Evolutionary conservation across 2,888 invertebrate species (phyloP).

Genomic region (Mycalesis mineus): DNA sequence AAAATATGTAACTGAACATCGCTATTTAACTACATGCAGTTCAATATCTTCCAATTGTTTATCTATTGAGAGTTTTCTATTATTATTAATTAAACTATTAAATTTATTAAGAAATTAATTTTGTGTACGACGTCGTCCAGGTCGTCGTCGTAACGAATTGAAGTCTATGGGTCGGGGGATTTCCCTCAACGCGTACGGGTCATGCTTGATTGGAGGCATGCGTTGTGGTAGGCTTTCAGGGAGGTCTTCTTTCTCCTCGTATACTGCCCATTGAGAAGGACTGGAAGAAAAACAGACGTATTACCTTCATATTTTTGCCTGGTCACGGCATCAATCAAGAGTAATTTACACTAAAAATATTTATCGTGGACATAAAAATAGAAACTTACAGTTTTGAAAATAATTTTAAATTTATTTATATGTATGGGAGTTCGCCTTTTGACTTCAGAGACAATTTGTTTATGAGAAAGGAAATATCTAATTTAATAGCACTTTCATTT

Average conservation of each 20-base stretch:
- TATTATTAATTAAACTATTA: background rate
- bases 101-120: background rate
- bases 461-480: no score
- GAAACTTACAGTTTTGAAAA: no score
- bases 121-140: conserved; percentile 23
- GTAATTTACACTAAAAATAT: no score
- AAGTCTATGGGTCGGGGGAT: conserved; percentile 64
- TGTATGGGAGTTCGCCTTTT: no score
- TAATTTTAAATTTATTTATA: no score
- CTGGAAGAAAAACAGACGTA: conserved; percentile 46
- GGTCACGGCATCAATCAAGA: no score
- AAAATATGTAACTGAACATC: background rate
- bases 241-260: conserved; percentile 61
- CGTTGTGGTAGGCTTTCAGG: conserved; percentile 45
- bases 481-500: no score
- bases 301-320: background rate
- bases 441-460: no score
- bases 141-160: conserved; percentile 41
- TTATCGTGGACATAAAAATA: no score
- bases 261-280: conserved; percentile 68
- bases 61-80: background rate
- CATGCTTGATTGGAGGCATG: conserved; percentile 59
- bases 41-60: background rate
- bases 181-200: conserved; percentile 65
- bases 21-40: background rate